Evolutionary conservation across 1,140 invertebrate species (phyloP), one percentile per base, ranked within the genome.

Genomic region (Scaptodrosophila lebanonensis): DNA sequence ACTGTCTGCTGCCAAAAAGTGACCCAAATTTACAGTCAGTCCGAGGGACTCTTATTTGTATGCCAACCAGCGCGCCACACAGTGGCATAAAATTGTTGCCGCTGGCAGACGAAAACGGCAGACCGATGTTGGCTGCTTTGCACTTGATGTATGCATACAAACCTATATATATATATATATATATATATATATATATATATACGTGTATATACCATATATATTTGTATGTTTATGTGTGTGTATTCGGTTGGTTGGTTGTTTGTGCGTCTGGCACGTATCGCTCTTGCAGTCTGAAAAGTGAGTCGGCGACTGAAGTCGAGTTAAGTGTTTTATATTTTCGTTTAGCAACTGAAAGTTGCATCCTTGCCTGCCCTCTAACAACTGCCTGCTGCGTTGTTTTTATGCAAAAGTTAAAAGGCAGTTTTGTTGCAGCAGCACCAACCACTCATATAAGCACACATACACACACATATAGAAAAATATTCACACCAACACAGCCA

Each of bases 281-380:
- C 27, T 49, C n/a, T 11, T 18, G 33, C 53, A 32, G 38, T 58
- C 58, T 63, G 35, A 56, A n/a, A n/a, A n/a, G 42, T 67, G 65
- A 54, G 42, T 44, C 44, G 68, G 53, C 63, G 57, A 50, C 61
- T 66, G 68, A 60, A 66, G 66, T 70, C 58, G 70, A 82, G 75
- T 82, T 82, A 82, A 82, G 75, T 82, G 75, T 82, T 82, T 82
- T 82, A 82, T 82, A 82, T 82, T 82, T 82, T 82, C 75, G 75
- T 82, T 82, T 82, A 82, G 76, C 69, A 82, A 66, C 70, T 67
- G 69, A 82, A 82, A 82, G 75, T 82, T 82, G 75, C 75, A 82
- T 82, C 75, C 75, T 82, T 69, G 45, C 22, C 49, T 40, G 17
- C 66, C 36, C 47, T 63, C 70, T 56, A 75, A 73, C 61, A 66